Conservation (phyloP, 2,888 invertebrate genomes). For the Buathra laborator region DNA sequence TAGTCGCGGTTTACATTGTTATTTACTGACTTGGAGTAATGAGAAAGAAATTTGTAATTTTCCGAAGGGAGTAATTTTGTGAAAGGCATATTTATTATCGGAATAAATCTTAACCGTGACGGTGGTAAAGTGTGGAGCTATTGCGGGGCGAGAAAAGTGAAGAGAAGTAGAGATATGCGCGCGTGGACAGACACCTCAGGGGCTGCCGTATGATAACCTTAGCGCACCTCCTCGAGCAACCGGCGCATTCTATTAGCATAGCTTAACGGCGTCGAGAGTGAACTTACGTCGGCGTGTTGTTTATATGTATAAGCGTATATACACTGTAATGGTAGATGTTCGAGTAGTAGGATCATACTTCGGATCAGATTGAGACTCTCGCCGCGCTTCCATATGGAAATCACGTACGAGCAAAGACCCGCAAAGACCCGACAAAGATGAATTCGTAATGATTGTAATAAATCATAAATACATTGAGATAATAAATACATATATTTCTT, state of each 20-base stretch:
- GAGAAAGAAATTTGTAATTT: not conserved
- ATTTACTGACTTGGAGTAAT: too few species aligned
- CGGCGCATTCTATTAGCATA: constrained; percentile 59
- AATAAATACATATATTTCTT: constrained; percentile 47
- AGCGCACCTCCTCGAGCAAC: constrained; percentile 42
- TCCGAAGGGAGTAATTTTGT: not conserved
- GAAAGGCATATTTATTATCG: not conserved
- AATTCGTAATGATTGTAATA: constrained; percentile 36
- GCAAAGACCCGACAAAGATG: not conserved
- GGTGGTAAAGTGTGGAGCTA: not conserved
- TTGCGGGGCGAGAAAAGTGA: constrained; percentile 36
- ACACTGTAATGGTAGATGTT: not conserved
- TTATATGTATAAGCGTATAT: constrained; percentile 9
- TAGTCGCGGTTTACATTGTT: too few species aligned
- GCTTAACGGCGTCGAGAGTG: constrained; percentile 36
- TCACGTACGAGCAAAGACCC: constrained; percentile 6
- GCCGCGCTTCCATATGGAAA: constrained; percentile 27
- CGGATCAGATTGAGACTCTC: constrained; percentile 16
- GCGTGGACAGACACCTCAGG: constrained; percentile 59
- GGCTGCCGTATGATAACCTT: constrained; percentile 53
- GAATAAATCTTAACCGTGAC: not conserved
- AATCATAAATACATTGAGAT: constrained; percentile 24
- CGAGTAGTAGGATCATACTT: constrained; percentile 13
- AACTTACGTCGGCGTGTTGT: not conserved
- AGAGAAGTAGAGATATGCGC: constrained; percentile 45